Evolutionary conservation across 2,888 invertebrate species (phyloP), one percentile per base, ranked within the genome.

Genomic region (Hyposoter dolosus): DNA sequence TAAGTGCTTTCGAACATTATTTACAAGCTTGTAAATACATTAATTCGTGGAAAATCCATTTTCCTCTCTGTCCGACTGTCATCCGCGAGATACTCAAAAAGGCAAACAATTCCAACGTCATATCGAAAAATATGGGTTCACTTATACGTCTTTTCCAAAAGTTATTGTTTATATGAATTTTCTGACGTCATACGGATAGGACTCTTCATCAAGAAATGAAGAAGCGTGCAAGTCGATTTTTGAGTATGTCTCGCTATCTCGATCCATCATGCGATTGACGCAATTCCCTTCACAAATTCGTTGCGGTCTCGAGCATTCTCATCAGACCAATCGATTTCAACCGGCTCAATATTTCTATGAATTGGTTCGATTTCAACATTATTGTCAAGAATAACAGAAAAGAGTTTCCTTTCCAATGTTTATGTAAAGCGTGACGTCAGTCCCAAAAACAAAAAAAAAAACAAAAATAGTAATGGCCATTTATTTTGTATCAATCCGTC

Each of bases 1-100:
- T 19, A 32, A 77, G 40, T 74, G 68, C 40, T 68, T 40, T 68
- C 53, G 56, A 56, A 75, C 66, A 12, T 9, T 68, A 5, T 35
- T 28, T 19, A 60, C 35, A 60, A 17, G 32, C 28, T 6, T 50
- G 65, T 12, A 53, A 9, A 19, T 72, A 71, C 50, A 50, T 45
- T 40, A 12, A 65, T 65, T n/a, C 40, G 32, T 32, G 28, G 2
- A 47, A 28, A 28, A 71, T 71, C 50, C 56, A 60, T 60, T 60
- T 60, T 23, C 23, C 23, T 60, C 3, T 12, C 5, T 4, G 28
- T 23, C 23, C 23, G 28, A 60, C 3, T 60, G 28, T 60, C 28
- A 60, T 60, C 28, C 28, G 5, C 28, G 5, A 12, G 28, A 23
- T 23, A 12, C 15, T 12, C 6, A n/a, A n/a, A n/a, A n/a, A 50